Evolutionary conservation across 2,113 vertebrate genomes (phyloP).

Genomic region (Semnopithecus entellus): DNA sequence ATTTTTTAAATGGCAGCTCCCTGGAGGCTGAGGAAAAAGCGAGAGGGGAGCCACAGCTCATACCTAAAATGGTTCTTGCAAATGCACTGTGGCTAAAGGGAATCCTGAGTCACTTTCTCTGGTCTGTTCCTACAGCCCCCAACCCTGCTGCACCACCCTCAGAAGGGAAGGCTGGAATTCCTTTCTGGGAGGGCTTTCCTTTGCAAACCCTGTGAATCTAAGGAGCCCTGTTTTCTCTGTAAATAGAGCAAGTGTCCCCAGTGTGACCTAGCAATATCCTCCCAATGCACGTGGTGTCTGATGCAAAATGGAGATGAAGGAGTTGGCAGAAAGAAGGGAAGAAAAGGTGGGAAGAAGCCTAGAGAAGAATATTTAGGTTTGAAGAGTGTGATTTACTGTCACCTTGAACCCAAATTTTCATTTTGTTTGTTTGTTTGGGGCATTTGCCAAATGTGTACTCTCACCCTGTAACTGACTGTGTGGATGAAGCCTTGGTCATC

Average conservation of each 20-base stretch:
- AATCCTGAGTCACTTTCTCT: neutral
- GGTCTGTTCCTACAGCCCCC: no score
- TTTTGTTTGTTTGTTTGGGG: neutral
- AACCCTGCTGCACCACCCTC: neutral
- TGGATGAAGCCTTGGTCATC: neutral
- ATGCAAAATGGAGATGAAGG: neutral
- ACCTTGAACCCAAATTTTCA: neutral
- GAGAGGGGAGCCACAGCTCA: neutral
- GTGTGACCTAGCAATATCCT: neutral
- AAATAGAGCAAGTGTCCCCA: neutral
- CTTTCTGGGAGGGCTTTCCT: neutral
- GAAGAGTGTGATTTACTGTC: neutral
- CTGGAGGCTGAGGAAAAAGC: neutral
- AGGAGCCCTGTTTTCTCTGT: conserved; percentile 28
- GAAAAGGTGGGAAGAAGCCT: neutral
- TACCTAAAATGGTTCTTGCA: neutral
- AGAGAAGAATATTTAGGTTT: neutral
- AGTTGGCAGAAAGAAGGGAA: neutral
- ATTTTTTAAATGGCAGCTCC: neutral
- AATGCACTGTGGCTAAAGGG: no score
- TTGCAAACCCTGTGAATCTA: neutral
- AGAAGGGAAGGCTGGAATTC: neutral
- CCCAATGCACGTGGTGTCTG: neutral
- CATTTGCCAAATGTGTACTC: neutral
- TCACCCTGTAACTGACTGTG: neutral